phyloP scores from a whole-genome alignment of 2,797 vertebrate species.

The Prionace glauca region DNA sequence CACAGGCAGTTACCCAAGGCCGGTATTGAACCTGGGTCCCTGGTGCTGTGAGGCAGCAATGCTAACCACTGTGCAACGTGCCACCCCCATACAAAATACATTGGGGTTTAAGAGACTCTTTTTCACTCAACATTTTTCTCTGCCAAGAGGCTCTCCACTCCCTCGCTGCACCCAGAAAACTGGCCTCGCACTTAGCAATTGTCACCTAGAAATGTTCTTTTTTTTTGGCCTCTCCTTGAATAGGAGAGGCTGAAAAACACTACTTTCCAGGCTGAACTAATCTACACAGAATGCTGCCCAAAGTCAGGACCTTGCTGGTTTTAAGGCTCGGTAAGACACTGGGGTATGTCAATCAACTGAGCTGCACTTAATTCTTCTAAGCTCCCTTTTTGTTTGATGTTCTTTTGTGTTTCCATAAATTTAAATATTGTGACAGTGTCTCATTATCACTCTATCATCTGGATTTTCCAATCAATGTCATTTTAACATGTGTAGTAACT shows the following conservation, averaged over 20 bases:
- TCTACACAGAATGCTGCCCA: neutral
- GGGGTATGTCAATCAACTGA: neutral
- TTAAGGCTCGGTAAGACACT: neutral
- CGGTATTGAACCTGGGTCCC: no score
- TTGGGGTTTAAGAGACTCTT: neutral
- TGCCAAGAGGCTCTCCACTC: neutral
- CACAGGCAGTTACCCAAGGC: no score
- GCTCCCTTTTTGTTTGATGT: constrained; percentile 1
- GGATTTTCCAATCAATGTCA: neutral
- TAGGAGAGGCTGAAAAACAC: neutral
- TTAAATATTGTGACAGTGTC: neutral
- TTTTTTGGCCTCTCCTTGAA: neutral
- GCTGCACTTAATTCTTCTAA: neutral
- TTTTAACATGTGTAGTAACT: neutral
- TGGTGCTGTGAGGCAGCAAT: no score
- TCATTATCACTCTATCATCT: neutral
- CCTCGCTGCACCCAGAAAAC: neutral
- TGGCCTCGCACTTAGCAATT: neutral
- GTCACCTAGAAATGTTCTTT: neutral
- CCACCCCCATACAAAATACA: neutral
- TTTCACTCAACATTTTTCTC: neutral
- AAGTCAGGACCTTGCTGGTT: neutral
- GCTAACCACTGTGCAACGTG: no score
- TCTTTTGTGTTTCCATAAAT: neutral
- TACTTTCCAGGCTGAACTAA: neutral